A percentile compares a stretch with the other conserved stretches of the same genome.
These are phyloP conservation scores for Pagrus major DNA, from an alignment of 2,113 vertebrate genomes.

Conservation along the genomic window DNA sequence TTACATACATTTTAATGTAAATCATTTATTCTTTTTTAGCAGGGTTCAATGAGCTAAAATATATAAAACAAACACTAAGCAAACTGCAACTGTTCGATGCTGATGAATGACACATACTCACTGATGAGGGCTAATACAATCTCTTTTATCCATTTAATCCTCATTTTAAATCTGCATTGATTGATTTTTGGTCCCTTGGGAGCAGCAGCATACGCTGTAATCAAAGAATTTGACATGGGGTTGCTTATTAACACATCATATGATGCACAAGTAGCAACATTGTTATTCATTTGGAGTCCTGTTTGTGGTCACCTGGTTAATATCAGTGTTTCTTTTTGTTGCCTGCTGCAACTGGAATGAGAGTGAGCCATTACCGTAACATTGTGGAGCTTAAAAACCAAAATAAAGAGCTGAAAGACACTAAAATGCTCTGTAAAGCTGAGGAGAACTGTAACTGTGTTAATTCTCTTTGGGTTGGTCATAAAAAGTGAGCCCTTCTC, in stretches of 20 bases:
- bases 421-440: not conserved
- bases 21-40: not conserved
- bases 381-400: not conserved
- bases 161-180: not conserved
- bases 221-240: not conserved
- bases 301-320: not conserved
- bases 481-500: not conserved
- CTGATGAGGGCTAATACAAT: not conserved
- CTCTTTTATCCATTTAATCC: not conserved
- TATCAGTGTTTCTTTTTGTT: not conserved
- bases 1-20: not conserved
- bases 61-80: not conserved
- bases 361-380: not conserved
- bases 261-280: not conserved
- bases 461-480: not conserved
- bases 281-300: not conserved
- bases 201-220: not conserved
- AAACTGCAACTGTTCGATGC: not conserved
- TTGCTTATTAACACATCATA: not conserved
- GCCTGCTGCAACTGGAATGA: not conserved
- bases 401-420: not conserved
- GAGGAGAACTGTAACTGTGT: not conserved
- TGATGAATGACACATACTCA: no score
- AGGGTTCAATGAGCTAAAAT: not conserved
- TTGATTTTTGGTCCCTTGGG: not conserved